Conservation (phyloP, 2,113 vertebrate genomes). For the Mirounga angustirostris region DNA sequence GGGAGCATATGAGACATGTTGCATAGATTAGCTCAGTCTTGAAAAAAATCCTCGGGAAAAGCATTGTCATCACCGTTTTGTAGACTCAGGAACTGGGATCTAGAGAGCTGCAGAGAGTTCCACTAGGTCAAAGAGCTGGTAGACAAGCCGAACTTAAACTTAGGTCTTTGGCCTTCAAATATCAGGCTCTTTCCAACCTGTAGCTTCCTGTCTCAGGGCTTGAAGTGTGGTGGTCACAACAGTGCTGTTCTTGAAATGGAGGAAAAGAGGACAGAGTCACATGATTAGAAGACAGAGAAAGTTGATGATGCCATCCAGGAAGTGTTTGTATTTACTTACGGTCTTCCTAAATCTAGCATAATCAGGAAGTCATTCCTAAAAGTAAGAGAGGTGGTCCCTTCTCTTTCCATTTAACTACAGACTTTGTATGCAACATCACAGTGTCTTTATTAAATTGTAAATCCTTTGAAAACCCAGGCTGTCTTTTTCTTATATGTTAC, state of each 20-base stretch:
- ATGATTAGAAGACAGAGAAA: accelerated
- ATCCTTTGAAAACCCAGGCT: neutral
- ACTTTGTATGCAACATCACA: neutral
- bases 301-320: neutral
- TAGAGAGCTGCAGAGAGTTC: neutral
- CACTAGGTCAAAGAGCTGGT: neutral
- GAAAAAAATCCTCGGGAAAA: neutral
- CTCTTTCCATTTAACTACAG: neutral
- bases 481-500: neutral
- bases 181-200: neutral
- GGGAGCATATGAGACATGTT: neutral
- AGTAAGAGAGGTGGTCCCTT: neutral
- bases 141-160: neutral
- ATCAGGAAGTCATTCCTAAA: neutral
- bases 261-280: neutral
- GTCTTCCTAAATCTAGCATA: neutral
- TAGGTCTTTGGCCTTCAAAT: neutral
- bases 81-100: neutral
- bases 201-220: neutral
- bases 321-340: neutral
- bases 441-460: constrained; percentile 26
- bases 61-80: neutral
- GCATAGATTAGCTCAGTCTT: neutral
- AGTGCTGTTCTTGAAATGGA: neutral
- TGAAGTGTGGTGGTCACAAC: neutral